These are phyloP conservation scores for Coregonus ussuriensis DNA, from an alignment of 2,797 vertebrate genomes.

Conservation along the genomic window DNA sequence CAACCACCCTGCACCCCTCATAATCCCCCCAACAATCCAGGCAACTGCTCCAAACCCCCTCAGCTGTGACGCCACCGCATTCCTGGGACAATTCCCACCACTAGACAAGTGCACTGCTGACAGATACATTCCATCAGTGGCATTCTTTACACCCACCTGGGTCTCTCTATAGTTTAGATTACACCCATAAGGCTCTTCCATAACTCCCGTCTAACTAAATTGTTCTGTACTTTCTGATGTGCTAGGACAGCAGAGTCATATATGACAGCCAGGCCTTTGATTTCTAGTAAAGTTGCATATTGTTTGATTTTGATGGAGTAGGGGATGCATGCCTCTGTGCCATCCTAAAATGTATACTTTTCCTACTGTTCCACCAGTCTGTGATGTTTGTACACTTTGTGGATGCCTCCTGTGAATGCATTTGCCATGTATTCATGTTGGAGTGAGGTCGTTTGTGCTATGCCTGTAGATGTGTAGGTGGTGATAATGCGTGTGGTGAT, in stretches of 20 bases:
- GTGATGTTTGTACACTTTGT: slow-evolving; percentile 12
- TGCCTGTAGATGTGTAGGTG: slow-evolving; percentile 19
- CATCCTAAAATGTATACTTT: slow-evolving; percentile 1
- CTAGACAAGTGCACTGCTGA: slow-evolving; percentile 34
- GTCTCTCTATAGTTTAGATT: slow-evolving; percentile 11
- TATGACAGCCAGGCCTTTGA: neutral
- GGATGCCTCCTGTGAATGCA: slow-evolving; percentile 17
- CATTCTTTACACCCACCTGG: slow-evolving; percentile 21
- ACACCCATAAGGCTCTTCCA: neutral
- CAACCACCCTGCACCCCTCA: neutral
- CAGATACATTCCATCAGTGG: slow-evolving; percentile 50
- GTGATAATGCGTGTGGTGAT: slow-evolving; percentile 9
- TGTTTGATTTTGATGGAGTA: slow-evolving; percentile 9
- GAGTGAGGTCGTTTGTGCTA: slow-evolving; percentile 26
- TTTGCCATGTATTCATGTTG: slow-evolving; percentile 44
- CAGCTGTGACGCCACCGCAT: slow-evolving; percentile 59
- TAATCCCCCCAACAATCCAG: neutral
- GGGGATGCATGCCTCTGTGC: neutral
- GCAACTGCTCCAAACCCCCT: slow-evolving; percentile 40
- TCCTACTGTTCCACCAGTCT: slow-evolving; percentile 5
- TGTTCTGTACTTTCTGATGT: slow-evolving; percentile 34
- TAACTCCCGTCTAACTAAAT: neutral
- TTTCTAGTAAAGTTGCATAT: neutral
- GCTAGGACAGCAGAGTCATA: slow-evolving; percentile 12
- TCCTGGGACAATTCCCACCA: slow-evolving; percentile 35